A percentile compares a stretch with the other conserved stretches of the same genome.
These are phyloP conservation scores for Pseudolycoriella hygida DNA, from an alignment of 2,888 invertebrate genomes.

Conservation along the genomic window DNA sequence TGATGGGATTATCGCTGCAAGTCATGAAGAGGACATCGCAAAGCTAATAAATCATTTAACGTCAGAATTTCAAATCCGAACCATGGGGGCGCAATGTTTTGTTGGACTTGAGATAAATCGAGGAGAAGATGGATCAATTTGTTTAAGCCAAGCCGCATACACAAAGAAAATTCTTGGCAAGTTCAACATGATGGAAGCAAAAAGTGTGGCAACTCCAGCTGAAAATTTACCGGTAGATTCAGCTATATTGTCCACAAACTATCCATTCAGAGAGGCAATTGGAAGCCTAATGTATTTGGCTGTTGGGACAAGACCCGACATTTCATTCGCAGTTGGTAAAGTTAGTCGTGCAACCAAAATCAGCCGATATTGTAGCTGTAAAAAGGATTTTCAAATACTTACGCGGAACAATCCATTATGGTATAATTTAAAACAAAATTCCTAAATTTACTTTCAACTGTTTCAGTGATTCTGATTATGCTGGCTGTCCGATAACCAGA, in stretches of 20 bases:
- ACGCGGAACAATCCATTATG: conserved; percentile 7
- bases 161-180: too few species aligned
- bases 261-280: conserved; percentile 5
- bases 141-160: conserved; percentile 7
- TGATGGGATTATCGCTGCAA: conserved; percentile 13
- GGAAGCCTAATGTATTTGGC: conserved; percentile 8
- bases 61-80: conserved; percentile 21
- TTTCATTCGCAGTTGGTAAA: conserved; percentile 7
- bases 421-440: conserved; percentile 7
- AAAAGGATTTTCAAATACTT: conserved; percentile 11
- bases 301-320: conserved; percentile 10
- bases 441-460: conserved; percentile 5
- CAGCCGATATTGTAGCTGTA: conserved; percentile 8
- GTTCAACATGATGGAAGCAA: conserved; percentile 9
- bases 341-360: conserved; percentile 6
- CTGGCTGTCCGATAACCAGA: too few species aligned
- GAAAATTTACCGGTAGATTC: background rate
- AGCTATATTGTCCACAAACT: background rate
- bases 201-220: conserved; percentile 7
- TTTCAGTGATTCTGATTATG: conserved; percentile 13
- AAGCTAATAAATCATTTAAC: background rate
- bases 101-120: conserved; percentile 10
- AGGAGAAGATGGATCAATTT: conserved; percentile 5
- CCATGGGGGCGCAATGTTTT: conserved; percentile 23
- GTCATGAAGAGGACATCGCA: background rate